Evolutionary conservation across 2,113 vertebrate species (phyloP).

Genomic region (Etheostoma cragini): DNA sequence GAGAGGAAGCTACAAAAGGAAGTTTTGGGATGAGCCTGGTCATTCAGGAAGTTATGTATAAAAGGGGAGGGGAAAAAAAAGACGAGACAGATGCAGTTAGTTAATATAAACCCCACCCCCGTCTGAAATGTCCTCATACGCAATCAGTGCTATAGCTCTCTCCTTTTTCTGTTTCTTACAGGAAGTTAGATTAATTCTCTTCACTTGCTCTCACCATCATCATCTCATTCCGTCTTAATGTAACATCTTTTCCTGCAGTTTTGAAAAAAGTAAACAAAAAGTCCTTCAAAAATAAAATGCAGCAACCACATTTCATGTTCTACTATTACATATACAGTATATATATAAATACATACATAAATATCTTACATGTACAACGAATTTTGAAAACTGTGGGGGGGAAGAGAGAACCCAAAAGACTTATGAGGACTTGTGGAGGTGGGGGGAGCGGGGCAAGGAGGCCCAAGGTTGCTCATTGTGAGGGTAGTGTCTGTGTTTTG

Average conservation of each 20-base stretch:
- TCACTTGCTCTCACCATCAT: conserved; percentile 40
- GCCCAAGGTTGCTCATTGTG: conserved; percentile 60
- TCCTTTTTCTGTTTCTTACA: conserved; percentile 63
- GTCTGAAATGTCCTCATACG: conserved; percentile 78
- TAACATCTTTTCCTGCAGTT: conserved; percentile 84
- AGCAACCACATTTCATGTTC: conserved; percentile 85
- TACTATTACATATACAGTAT: conserved; percentile 89
- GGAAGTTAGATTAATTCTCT: conserved; percentile 54
- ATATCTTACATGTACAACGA: conserved; percentile 89
- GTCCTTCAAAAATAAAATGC: conserved; percentile 87
- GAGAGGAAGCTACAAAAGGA: conserved; percentile 60
- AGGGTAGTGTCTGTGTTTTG: conserved; percentile 69
- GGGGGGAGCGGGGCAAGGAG: conserved; percentile 52
- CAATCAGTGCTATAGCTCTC: conserved; percentile 78
- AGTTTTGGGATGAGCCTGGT: conserved; percentile 53
- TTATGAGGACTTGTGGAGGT: conserved; percentile 80
- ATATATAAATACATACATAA: conserved; percentile 90
- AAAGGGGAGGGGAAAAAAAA: conserved; percentile 52
- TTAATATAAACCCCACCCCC: conserved; percentile 77
- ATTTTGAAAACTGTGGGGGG: conserved; percentile 74
- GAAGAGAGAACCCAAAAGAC: conserved; percentile 79
- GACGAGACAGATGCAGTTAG: conserved; percentile 73
- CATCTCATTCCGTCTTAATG: conserved; percentile 68
- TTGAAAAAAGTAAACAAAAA: conserved; percentile 85
- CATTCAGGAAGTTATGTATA: conserved; percentile 63